Conservation (phyloP, 2,888 invertebrate species). For the Strigamia maritima region DNA sequence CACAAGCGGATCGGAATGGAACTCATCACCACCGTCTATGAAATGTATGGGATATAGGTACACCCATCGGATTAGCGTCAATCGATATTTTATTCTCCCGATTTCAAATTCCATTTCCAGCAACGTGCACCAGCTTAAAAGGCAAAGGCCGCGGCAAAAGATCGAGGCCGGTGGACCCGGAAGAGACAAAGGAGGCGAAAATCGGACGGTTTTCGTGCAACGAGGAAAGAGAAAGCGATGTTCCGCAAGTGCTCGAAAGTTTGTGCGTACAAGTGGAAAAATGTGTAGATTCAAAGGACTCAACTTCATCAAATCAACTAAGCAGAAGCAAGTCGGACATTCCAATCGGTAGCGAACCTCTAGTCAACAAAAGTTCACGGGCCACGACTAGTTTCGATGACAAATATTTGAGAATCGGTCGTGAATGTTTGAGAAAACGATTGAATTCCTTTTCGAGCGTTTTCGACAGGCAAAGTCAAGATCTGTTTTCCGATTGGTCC, state of each 20-base stretch:
- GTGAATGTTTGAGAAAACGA: background rate
- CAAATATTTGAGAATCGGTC: background rate
- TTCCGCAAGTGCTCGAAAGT: background rate
- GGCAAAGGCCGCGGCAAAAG: background rate
- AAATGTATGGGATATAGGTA: background rate
- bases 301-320: background rate
- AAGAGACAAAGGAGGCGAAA: background rate
- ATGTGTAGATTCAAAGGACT: background rate
- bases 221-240: background rate
- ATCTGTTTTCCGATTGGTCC: background rate
- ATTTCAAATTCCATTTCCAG: background rate
- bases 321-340: constrained; percentile 9
- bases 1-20: background rate
- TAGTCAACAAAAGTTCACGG: background rate
- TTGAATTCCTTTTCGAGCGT: background rate
- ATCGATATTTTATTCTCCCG: background rate
- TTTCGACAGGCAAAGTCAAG: background rate
- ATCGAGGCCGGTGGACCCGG: background rate
- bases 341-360: background rate
- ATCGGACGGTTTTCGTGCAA: background rate
- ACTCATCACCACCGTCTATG: background rate
- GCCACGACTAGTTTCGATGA: background rate
- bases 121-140: background rate
- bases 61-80: background rate
- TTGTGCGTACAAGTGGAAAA: background rate